These are phyloP conservation scores for Crocallis elinguaria DNA, from an alignment of 2,888 invertebrate genomes.

Conservation along the genomic window DNA sequence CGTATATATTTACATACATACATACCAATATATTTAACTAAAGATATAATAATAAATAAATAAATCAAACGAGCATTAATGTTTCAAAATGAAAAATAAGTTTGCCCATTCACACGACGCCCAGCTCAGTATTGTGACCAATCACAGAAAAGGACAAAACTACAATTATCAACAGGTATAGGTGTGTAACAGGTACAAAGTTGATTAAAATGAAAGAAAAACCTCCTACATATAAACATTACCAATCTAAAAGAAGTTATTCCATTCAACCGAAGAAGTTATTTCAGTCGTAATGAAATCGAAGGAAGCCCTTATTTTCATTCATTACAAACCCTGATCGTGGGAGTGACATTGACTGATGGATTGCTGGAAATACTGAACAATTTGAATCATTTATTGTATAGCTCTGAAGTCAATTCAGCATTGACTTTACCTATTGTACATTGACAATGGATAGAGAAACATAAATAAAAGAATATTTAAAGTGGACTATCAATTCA, in stretches of 20 bases:
- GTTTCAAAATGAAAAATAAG: no score
- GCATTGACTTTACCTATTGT: slow-evolving; percentile 6
- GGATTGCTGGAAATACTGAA: slow-evolving; percentile 36
- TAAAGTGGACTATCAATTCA: background rate
- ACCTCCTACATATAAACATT: no score
- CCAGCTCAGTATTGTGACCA: no score
- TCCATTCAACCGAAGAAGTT: slow-evolving; percentile 33
- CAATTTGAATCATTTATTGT: slow-evolving; percentile 23
- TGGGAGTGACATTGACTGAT: slow-evolving; percentile 53
- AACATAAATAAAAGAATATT: slow-evolving; percentile 1
- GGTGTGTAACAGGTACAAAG: no score
- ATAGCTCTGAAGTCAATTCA: slow-evolving; percentile 18
- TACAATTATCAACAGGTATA: no score
- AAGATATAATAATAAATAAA: no score
- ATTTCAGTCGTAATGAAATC: slow-evolving; percentile 44
- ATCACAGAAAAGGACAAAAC: no score
- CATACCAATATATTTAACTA: no score
- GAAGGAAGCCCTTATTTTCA: slow-evolving; percentile 29
- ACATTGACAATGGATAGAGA: background rate
- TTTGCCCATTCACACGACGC: no score
- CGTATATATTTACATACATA: no score
- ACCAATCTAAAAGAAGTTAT: slow-evolving; percentile 5
- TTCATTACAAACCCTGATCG: slow-evolving; percentile 42
- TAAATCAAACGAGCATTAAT: no score
- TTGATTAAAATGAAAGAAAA: no score